phyloP scores from a whole-genome alignment of 2,888 invertebrate genomes.

The Sesia bembeciformis region DNA sequence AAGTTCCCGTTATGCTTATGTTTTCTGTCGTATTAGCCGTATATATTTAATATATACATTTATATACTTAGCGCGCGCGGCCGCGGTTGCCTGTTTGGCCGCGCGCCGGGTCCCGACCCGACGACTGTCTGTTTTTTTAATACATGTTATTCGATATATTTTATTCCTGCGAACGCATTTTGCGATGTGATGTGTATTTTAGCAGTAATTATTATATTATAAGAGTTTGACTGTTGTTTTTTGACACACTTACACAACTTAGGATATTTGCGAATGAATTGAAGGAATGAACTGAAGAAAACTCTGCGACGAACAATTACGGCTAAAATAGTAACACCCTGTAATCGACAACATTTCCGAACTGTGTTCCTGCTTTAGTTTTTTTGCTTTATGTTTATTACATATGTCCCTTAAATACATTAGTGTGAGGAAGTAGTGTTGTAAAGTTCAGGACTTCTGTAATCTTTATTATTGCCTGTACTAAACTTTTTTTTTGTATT shows the following conservation, averaged over 20 bases:
- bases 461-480: slow-evolving; percentile 67
- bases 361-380: slow-evolving; percentile 74
- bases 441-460: slow-evolving; percentile 70
- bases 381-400: slow-evolving; percentile 72
- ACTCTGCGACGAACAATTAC: slow-evolving; percentile 53
- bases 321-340: slow-evolving; percentile 64
- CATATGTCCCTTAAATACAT: slow-evolving; percentile 67
- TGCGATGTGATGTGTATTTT: slow-evolving; percentile 80
- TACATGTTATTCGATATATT: slow-evolving; percentile 82
- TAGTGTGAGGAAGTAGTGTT: slow-evolving; percentile 71
- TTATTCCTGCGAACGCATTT: slow-evolving; percentile 87
- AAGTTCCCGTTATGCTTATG: slow-evolving; percentile 75
- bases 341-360: slow-evolving; percentile 69
- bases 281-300: slow-evolving; percentile 50
- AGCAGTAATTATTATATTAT: slow-evolving; percentile 76
- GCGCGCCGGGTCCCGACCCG: slow-evolving; percentile 52
- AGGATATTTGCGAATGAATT: slow-evolving; percentile 63
- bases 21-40: slow-evolving; percentile 65
- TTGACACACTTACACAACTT: slow-evolving; percentile 74
- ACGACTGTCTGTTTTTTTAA: slow-evolving; percentile 73
- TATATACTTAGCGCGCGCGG: slow-evolving; percentile 61
- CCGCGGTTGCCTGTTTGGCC: slow-evolving; percentile 70
- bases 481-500: slow-evolving; percentile 63
- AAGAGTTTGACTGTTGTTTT: slow-evolving; percentile 75
- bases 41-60: slow-evolving; percentile 63